Conservation (phyloP, 2,888 invertebrate species). For the Melanostoma scalare region DNA sequence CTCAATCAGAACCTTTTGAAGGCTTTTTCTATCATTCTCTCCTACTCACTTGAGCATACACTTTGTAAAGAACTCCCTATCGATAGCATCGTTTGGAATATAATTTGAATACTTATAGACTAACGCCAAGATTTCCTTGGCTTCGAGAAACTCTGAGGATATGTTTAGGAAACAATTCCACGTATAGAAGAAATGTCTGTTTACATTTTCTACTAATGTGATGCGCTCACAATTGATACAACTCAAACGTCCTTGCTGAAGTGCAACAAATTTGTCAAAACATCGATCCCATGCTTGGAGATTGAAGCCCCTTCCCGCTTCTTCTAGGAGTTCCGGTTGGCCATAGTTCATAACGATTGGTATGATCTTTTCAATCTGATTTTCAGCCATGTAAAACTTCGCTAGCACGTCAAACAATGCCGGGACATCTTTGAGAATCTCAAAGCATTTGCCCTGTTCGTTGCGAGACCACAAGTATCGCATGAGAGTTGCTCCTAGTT, state of each 20-base stretch:
- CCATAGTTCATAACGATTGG: constrained; percentile 80
- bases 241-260: constrained; percentile 79
- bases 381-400: constrained; percentile 80
- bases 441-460: constrained; percentile 81
- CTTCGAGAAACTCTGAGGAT: constrained; percentile 79
- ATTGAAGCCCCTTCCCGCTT: constrained; percentile 78
- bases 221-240: constrained; percentile 80
- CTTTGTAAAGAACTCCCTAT: constrained; percentile 80
- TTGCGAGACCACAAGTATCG: constrained; percentile 82
- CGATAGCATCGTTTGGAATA: constrained; percentile 81
- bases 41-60: constrained; percentile 78
- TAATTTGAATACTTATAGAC: constrained; percentile 80
- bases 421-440: constrained; percentile 80
- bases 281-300: constrained; percentile 79
- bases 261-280: constrained; percentile 80
- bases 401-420: constrained; percentile 80
- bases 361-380: constrained; percentile 80
- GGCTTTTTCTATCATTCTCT: not conserved
- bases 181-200: constrained; percentile 80
- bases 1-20: constrained; percentile 7
- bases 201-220: constrained; percentile 78
- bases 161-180: constrained; percentile 81
- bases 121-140: constrained; percentile 78
- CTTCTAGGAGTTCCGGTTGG: constrained; percentile 79
- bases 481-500: constrained; percentile 79